Percentiles rank a stretch among this genome's conserved stretches.
phyloP scores from a whole-genome alignment of 2,113 vertebrate genomes.

The Poecilia latipinna region DNA sequence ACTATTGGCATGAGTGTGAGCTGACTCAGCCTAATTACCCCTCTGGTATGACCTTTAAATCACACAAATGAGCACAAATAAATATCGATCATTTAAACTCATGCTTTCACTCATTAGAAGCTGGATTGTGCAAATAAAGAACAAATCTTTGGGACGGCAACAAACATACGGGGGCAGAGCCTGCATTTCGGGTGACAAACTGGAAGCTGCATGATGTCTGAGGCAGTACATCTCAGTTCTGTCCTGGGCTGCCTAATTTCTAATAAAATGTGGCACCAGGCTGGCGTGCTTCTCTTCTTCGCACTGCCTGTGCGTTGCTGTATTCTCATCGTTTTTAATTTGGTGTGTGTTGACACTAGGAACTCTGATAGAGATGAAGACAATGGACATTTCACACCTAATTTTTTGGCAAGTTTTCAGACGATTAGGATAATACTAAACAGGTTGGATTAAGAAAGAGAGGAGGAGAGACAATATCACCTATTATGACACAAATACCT shows the following conservation, averaged over 20 bases:
- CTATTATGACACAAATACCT: not conserved
- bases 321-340: slow-evolving; percentile 59
- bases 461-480: not conserved
- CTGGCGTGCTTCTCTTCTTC: slow-evolving; percentile 37
- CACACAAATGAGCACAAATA: slow-evolving; percentile 77
- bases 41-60: slow-evolving; percentile 69
- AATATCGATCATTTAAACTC: slow-evolving; percentile 76
- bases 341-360: slow-evolving; percentile 49
- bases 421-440: slow-evolving; percentile 55
- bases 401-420: slow-evolving; percentile 44
- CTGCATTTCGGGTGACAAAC: slow-evolving; percentile 66
- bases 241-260: slow-evolving; percentile 44
- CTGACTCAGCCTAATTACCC: slow-evolving; percentile 81
- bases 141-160: slow-evolving; percentile 74
- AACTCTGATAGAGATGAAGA: slow-evolving; percentile 59
- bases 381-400: slow-evolving; percentile 43
- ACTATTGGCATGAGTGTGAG: slow-evolving; percentile 50
- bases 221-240: slow-evolving; percentile 7
- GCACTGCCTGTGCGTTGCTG: slow-evolving; percentile 25
- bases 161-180: slow-evolving; percentile 46
- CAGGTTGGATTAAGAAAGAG: not conserved
- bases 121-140: slow-evolving; percentile 68
- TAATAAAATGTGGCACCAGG: slow-evolving; percentile 51
- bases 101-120: slow-evolving; percentile 61
- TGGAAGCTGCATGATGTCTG: slow-evolving; percentile 55